A percentile compares a stretch with the other conserved stretches of the same genome.
phyloP scores from a whole-genome alignment of 2,888 invertebrate species.

The Morpho deidamia region DNA sequence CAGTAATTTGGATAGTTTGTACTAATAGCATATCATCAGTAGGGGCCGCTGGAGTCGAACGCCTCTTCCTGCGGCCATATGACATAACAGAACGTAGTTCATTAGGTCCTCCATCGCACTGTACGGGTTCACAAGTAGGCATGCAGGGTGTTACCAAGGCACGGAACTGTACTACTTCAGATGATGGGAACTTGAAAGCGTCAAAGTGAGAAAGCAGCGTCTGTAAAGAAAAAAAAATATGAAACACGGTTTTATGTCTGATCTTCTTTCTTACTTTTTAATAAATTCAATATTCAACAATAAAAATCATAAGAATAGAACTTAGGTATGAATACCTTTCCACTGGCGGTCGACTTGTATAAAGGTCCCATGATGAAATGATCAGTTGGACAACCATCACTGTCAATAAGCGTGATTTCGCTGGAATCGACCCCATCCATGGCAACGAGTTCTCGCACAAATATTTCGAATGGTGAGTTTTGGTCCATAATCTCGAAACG shows the following conservation, averaged over 20 bases:
- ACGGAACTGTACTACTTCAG: slow-evolving; percentile 96
- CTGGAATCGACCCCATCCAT: slow-evolving; percentile 96
- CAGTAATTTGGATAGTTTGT: slow-evolving; percentile 94
- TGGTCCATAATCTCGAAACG: slow-evolving; percentile 95
- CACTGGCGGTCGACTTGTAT: slow-evolving; percentile 87
- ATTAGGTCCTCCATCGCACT: slow-evolving; percentile 92
- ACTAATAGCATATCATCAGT: slow-evolving; percentile 91
- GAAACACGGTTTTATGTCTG: too few relatives aligned
- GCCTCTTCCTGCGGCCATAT: slow-evolving; percentile 88
- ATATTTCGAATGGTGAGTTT: slow-evolving; percentile 96
- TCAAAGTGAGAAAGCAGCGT: slow-evolving; percentile 94
- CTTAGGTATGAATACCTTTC: slow-evolving; percentile 79
- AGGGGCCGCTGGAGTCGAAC: slow-evolving; percentile 78
- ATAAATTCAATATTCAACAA: too few relatives aligned
- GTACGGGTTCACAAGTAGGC: slow-evolving; percentile 94
- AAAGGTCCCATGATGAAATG: slow-evolving; percentile 96
- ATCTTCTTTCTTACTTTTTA: too few relatives aligned
- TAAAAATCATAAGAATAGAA: too few relatives aligned
- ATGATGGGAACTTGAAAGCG: slow-evolving; percentile 97
- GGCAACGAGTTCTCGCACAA: slow-evolving; percentile 95
- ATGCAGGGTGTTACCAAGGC: slow-evolving; percentile 97
- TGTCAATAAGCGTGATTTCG: slow-evolving; percentile 94
- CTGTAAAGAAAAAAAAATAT: slow-evolving; percentile 64
- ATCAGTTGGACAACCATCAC: slow-evolving; percentile 94
- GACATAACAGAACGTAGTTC: slow-evolving; percentile 90